Conservation (phyloP, 2,888 invertebrate genomes). For the Ceriagrion tenellum region DNA sequence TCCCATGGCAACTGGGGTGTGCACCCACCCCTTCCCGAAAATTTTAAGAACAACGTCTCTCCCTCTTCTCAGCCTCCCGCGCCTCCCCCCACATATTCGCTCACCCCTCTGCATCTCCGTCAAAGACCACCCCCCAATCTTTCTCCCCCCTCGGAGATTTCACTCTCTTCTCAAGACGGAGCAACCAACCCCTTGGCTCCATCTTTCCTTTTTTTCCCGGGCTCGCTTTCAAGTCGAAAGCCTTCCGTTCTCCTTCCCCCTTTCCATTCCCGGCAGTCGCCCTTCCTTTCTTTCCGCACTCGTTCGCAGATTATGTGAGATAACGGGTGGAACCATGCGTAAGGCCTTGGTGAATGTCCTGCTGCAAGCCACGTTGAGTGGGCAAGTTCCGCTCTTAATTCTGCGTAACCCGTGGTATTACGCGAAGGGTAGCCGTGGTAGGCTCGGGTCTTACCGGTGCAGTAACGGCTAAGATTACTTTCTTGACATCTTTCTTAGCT, state of each 20-base stretch:
- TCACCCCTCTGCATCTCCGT: not conserved
- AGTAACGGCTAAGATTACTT: no score
- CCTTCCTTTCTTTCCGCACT: not conserved
- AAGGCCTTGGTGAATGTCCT: no score
- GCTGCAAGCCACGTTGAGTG: no score
- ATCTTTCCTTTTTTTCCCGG: not conserved
- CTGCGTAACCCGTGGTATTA: no score
- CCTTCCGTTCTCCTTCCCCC: not conserved
- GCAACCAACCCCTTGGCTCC: not conserved
- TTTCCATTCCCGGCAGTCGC: not conserved
- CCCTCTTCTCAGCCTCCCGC: no score
- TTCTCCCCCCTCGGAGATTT: not conserved
- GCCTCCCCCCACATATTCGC: not conserved
- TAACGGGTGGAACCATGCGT: not conserved
- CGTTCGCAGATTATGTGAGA: not conserved
- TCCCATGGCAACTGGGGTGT: slow-evolving; percentile 37
- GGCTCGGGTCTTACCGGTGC: no score
- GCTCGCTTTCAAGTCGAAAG: not conserved
- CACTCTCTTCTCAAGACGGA: not conserved
- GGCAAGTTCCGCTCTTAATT: no score
- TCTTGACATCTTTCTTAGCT: no score
- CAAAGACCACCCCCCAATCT: not conserved
- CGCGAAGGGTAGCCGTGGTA: no score
- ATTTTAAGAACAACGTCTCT: not conserved
- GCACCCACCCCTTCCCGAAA: not conserved